A percentile compares a stretch with the other conserved stretches of the same genome.
Conservation (phyloP, 2,113 vertebrate species). For the Gasterosteus aculeatus region DNA sequence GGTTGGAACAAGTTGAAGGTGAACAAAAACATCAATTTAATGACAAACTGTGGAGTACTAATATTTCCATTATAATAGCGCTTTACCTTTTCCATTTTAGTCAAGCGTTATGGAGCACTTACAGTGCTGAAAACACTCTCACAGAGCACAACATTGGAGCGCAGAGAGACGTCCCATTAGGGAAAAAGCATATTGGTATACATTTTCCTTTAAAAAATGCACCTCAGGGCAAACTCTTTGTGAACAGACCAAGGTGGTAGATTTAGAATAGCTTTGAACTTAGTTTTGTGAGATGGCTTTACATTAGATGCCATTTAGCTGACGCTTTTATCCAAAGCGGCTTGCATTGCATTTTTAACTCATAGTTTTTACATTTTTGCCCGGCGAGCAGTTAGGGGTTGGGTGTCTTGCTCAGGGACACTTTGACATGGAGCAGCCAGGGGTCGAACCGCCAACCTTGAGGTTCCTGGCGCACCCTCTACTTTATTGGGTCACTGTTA, state of each 20-base stretch:
- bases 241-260: slow-evolving; percentile 4
- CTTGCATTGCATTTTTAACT: too few relatives aligned
- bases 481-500: not conserved
- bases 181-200: slow-evolving; percentile 1
- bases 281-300: not conserved
- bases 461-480: too few relatives aligned
- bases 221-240: not conserved
- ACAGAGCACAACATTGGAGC: slow-evolving; percentile 6
- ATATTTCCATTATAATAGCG: not conserved
- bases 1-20: too few relatives aligned
- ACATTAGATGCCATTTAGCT: too few relatives aligned
- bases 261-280: slow-evolving; percentile 2
- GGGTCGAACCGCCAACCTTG: too few relatives aligned
- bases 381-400: too few relatives aligned
- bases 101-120: slow-evolving; percentile 20
- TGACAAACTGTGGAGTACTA: not conserved
- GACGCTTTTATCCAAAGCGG: too few relatives aligned
- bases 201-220: slow-evolving; percentile 21
- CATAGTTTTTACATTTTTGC: too few relatives aligned
- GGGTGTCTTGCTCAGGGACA: too few relatives aligned
- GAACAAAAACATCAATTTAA: not conserved
- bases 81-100: slow-evolving; percentile 10
- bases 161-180: not conserved
- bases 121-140: not conserved
- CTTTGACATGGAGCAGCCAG: too few relatives aligned